Percentiles rank a stretch among this genome's conserved stretches.
Evolutionary conservation across 2,113 vertebrate species (phyloP).

Genomic region (Jacana jacana): DNA sequence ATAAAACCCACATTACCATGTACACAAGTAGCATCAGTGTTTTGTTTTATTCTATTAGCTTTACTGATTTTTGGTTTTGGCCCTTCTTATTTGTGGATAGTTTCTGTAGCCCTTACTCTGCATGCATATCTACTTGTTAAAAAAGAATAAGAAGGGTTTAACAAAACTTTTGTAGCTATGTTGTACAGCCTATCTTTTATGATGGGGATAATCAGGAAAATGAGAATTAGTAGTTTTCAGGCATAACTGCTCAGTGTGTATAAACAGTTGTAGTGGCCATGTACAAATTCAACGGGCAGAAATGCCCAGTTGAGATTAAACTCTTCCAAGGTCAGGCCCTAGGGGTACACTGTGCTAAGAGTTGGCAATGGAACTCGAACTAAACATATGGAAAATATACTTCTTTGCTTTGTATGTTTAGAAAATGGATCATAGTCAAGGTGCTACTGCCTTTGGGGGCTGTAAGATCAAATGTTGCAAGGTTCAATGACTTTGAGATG

Average conservation of each 20-base stretch:
- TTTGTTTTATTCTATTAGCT: background rate
- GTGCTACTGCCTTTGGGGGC: conserved; percentile 49
- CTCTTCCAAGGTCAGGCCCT: background rate
- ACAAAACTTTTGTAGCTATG: background rate
- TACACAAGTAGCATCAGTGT: too few species aligned
- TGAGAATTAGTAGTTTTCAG: background rate
- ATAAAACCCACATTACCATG: background rate
- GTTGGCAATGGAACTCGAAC: background rate
- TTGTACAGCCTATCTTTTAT: background rate
- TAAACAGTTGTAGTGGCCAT: background rate
- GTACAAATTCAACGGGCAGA: background rate
- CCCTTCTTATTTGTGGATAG: background rate
- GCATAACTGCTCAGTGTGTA: background rate
- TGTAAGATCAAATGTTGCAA: background rate
- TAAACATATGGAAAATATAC: conserved; percentile 41
- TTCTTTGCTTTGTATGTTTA: background rate
- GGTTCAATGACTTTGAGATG: conserved; percentile 34
- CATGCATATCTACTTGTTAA: background rate
- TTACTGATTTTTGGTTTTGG: background rate
- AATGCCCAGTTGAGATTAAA: background rate
- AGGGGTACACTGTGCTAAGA: background rate
- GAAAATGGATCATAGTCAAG: background rate
- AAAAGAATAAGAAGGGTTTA: background rate
- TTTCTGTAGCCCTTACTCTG: background rate
- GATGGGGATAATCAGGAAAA: background rate